Conservation (phyloP, 2,113 vertebrate species). For the Glareola pratincola region DNA sequence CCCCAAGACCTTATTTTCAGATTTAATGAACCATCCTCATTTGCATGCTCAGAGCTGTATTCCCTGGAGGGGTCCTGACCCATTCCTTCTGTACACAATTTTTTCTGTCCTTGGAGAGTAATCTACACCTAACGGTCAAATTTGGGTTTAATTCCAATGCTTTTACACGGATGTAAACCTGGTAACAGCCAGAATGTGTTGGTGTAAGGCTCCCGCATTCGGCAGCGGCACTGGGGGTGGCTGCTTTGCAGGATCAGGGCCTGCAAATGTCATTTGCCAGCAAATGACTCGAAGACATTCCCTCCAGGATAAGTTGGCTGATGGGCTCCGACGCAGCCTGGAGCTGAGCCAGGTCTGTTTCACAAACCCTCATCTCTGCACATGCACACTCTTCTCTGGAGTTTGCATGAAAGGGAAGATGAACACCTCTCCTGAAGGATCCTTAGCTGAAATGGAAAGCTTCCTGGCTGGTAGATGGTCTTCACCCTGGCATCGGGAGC, state of each 20-base stretch:
- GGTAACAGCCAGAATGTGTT: background rate
- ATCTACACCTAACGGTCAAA: background rate
- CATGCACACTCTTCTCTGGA: background rate
- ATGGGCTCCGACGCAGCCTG: background rate
- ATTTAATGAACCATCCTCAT: background rate
- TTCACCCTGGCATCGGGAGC: background rate
- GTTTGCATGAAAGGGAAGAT: background rate
- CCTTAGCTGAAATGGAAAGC: background rate
- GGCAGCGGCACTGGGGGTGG: background rate
- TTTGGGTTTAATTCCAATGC: background rate
- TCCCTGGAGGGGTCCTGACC: background rate
- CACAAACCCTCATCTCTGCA: background rate
- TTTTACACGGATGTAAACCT: background rate
- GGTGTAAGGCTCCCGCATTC: accelerated
- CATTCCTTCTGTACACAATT: background rate
- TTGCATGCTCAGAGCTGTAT: background rate
- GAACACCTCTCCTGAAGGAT: background rate
- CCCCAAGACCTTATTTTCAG: background rate
- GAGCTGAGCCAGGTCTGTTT: background rate
- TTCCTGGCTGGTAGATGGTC: background rate
- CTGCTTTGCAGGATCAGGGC: background rate
- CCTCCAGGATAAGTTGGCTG: background rate
- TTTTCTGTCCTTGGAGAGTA: background rate
- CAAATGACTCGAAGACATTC: background rate
- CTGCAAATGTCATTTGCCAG: slow-evolving; percentile 19